Evolutionary conservation across 2,888 invertebrate species (phyloP).

Genomic region (Eupithecia subumbrata): DNA sequence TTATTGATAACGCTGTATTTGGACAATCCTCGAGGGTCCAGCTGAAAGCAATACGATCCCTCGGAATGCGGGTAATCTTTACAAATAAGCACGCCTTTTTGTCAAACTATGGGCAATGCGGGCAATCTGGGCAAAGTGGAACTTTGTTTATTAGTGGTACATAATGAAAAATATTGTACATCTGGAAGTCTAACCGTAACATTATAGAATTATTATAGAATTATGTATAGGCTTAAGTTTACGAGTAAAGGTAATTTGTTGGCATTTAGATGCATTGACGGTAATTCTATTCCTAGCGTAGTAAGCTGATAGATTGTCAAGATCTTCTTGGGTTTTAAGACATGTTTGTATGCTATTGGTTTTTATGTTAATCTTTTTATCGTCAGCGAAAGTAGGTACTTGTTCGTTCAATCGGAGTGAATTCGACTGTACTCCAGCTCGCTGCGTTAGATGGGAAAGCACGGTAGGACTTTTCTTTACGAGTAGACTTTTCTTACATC

Average conservation of each 20-base stretch:
- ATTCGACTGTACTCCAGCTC: not conserved
- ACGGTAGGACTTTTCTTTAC: constrained; percentile 1
- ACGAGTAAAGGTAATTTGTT: no score
- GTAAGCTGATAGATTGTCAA: no score
- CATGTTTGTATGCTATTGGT: no score
- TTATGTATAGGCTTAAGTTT: no score
- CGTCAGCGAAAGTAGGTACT: no score
- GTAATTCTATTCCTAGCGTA: no score
- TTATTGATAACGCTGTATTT: not conserved
- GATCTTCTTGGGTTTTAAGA: no score
- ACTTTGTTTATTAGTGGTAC: constrained; percentile 8
- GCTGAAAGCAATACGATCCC: constrained; percentile 34
- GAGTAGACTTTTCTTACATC: not conserved
- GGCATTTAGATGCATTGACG: no score
- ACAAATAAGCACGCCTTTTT: constrained; percentile 41
- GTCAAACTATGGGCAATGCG: constrained; percentile 37
- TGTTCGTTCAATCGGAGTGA: not conserved
- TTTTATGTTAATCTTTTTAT: no score
- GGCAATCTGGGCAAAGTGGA: constrained; percentile 20
- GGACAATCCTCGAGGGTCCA: constrained; percentile 21
- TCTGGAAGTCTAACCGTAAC: not conserved
- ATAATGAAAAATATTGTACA: not conserved
- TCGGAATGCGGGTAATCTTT: constrained; percentile 39
- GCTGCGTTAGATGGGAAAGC: constrained; percentile 3
- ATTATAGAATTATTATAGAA: not conserved